Conservation (phyloP, 2,797 vertebrate species). For the Hoplostethus atlanticus region DNA sequence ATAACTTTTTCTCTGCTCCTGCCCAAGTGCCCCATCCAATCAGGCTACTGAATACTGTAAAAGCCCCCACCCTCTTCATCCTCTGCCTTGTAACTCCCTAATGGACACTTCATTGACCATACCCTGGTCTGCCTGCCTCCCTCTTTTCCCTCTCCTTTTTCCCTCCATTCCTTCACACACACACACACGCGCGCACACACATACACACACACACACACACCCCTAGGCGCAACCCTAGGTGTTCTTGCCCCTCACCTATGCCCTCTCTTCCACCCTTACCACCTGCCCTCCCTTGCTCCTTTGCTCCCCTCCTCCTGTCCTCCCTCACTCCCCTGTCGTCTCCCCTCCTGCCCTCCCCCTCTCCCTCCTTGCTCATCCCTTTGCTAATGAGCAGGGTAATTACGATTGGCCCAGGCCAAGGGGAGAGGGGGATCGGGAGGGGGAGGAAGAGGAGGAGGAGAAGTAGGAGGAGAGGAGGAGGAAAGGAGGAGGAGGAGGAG, state of each 20-base stretch:
- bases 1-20: neutral
- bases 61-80: neutral
- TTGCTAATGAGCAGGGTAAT: slow-evolving; percentile 86
- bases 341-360: slow-evolving; percentile 41
- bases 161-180: slow-evolving; percentile 6
- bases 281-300: slow-evolving; percentile 64
- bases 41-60: slow-evolving; percentile 14
- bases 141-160: no score
- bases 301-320: slow-evolving; percentile 62
- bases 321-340: slow-evolving; percentile 62
- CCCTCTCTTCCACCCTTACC: slow-evolving; percentile 35
- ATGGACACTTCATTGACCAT: slow-evolving; percentile 5
- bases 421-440: slow-evolving; percentile 28
- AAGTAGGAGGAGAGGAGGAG: slow-evolving; percentile 69
- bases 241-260: neutral
- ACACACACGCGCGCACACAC: neutral
- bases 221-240: slow-evolving; percentile 21
- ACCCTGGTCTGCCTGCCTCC: neutral
- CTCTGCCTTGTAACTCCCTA: neutral
- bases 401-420: slow-evolving; percentile 77
- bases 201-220: no score
- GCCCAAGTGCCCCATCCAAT: neutral
- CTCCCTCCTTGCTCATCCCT: slow-evolving; percentile 61
- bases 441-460: slow-evolving; percentile 45
- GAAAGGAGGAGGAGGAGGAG: slow-evolving; percentile 46